Evolutionary conservation across 2,797 vertebrate genomes (phyloP), one percentile per base, ranked within the genome.

Genomic region (Orestias chungarensis): DNA sequence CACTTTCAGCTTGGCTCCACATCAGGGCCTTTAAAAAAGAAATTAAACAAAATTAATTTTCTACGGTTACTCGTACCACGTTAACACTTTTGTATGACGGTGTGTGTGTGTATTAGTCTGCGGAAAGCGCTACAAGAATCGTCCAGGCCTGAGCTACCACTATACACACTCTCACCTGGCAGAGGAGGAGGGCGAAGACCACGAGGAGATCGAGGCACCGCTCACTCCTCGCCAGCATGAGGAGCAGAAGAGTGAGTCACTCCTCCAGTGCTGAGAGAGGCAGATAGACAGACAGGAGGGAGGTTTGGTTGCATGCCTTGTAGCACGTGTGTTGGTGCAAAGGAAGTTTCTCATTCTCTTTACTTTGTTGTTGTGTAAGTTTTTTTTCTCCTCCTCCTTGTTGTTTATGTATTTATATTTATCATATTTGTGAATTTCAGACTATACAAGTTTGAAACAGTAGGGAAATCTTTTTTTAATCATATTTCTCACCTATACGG

Each of bases 111-210:
- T 92, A 84, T 91, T 88, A 97, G 97, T 98, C 75, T 99, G 97
- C 80, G 97, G 97, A 78, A 99, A 99, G 78, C 96, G 97, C 62
- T 99, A 99, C 93, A 99, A 99, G 94, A 98, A 99, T 86, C 95
- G 97, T 0, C 97, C 97, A 0, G 97, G 97, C 62, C 91, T 99
- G 86, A 98, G 97, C 84, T 98, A 99, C 89, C 97, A 99, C 93
- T 98, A 98, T 76, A 96, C 97, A 64, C 97, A 98, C 74, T 98
- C 97, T 74, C 98, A 99, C 92, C 89, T 99, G 94, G 97, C 96
- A 0, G 97, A 99, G 88, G 97, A 99, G 85, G 98, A 99, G 81
- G 97, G 98, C 0, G 97, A 98, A 20, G 98, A 98, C 87, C 96
- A 96, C 80, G 97, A 98, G 46, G 97, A 98, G 75, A 95, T 96